phyloP scores from a whole-genome alignment of 1,140 invertebrate genomes.

The Yoshiicerus persimilis region DNA sequence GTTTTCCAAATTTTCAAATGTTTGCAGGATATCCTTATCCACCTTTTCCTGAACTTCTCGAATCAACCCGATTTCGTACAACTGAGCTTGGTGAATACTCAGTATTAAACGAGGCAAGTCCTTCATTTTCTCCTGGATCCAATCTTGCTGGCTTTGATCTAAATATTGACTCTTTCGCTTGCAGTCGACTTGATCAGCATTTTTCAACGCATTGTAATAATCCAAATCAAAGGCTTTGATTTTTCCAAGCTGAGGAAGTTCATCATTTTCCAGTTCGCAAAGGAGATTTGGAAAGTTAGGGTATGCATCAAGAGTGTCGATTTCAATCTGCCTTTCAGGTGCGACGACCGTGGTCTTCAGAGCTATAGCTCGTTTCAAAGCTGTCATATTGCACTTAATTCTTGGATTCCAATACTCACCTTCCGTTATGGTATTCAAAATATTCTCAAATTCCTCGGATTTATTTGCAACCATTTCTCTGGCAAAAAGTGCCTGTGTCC shows the following conservation, averaged over 20 bases:
- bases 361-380: background rate
- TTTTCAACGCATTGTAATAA: background rate
- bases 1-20: background rate
- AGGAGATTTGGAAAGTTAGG: background rate
- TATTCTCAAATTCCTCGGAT: background rate
- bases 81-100: background rate
- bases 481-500: background rate
- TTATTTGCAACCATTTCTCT: background rate
- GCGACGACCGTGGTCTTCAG: background rate
- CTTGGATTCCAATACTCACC: background rate
- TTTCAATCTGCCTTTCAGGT: background rate
- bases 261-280: background rate
- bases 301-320: background rate
- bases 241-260: background rate
- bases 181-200: background rate
- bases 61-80: background rate
- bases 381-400: background rate
- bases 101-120: background rate
- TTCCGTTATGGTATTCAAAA: background rate
- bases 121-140: background rate
- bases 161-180: background rate
- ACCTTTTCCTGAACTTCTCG: background rate
- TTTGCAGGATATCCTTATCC: background rate
- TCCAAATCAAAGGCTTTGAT: background rate
- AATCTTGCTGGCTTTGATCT: background rate